Conservation (phyloP, 2,113 vertebrate species). For the Tapirus terrestris region DNA sequence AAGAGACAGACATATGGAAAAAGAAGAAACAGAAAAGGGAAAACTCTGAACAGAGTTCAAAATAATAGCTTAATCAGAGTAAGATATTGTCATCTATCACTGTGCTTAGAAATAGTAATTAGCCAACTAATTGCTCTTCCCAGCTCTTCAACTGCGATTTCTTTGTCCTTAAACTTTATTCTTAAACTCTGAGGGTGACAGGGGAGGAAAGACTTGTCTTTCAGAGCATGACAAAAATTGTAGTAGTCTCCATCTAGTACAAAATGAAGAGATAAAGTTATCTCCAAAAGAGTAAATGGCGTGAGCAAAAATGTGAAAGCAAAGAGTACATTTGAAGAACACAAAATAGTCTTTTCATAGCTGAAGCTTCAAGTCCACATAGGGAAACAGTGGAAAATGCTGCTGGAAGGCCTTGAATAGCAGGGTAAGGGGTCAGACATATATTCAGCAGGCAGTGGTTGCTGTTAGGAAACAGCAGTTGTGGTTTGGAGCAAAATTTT, state of each 20-base stretch:
- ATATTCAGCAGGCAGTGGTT: neutral
- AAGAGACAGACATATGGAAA: neutral
- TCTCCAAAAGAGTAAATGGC: neutral
- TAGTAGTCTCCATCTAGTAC: neutral
- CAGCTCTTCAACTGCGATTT: neutral
- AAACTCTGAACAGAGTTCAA: neutral
- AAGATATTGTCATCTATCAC: neutral
- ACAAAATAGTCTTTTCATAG: neutral
- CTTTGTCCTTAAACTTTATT: neutral
- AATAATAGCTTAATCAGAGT: neutral
- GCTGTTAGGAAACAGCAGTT: neutral
- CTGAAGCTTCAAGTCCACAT: neutral
- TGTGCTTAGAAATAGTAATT: neutral
- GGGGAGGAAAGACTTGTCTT: neutral
- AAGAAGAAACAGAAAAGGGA: neutral
- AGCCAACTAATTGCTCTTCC: neutral
- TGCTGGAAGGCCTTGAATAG: neutral
- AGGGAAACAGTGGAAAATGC: neutral
- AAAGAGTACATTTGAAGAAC: neutral
- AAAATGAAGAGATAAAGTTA: neutral
- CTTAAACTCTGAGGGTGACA: neutral
- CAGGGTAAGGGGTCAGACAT: neutral
- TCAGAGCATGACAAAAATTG: neutral
- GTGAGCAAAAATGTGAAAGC: neutral
- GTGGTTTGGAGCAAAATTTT: neutral